Evolutionary conservation across 2,888 invertebrate genomes (phyloP).

Genomic region (Trichacis sp.): DNA sequence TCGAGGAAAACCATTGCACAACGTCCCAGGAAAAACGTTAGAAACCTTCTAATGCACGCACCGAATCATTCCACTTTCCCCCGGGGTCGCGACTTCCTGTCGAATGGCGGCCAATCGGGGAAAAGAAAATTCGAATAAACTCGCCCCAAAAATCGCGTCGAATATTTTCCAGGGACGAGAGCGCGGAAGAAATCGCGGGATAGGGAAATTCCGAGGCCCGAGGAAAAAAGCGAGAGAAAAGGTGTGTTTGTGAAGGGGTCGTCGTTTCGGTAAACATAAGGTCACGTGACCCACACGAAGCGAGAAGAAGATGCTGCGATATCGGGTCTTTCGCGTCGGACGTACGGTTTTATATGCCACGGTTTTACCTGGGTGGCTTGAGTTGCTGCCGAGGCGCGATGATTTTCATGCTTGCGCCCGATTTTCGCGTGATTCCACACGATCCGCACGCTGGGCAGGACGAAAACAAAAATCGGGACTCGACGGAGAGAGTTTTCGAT

Average conservation of each 20-base stretch:
- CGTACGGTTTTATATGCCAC: slow-evolving; percentile 18
- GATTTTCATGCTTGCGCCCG: slow-evolving; percentile 51
- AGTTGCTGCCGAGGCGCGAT: slow-evolving; percentile 43
- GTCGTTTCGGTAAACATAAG: slow-evolving; percentile 69
- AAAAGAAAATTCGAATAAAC: neutral
- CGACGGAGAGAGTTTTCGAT: too few relatives aligned
- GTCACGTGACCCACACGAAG: slow-evolving; percentile 64
- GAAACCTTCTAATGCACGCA: slow-evolving; percentile 2
- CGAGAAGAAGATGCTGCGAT: slow-evolving; percentile 54
- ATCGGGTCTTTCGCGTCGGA: slow-evolving; percentile 49
- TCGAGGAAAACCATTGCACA: slow-evolving; percentile 3
- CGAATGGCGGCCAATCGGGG: neutral
- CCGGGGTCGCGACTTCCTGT: slow-evolving; percentile 2
- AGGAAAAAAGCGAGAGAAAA: slow-evolving; percentile 1
- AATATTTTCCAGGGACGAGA: neutral
- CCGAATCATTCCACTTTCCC: slow-evolving; percentile 1
- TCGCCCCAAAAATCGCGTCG: neutral
- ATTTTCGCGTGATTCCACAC: neutral
- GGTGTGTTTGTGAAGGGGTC: slow-evolving; percentile 48
- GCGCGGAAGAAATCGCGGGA: neutral
- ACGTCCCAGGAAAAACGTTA: neutral
- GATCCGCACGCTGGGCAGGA: neutral
- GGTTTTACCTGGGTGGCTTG: slow-evolving; percentile 57
- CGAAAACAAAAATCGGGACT: neutral
- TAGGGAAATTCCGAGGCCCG: neutral